Conservation (phyloP, 2,888 invertebrate genomes). For the Incurvaria masculella region DNA sequence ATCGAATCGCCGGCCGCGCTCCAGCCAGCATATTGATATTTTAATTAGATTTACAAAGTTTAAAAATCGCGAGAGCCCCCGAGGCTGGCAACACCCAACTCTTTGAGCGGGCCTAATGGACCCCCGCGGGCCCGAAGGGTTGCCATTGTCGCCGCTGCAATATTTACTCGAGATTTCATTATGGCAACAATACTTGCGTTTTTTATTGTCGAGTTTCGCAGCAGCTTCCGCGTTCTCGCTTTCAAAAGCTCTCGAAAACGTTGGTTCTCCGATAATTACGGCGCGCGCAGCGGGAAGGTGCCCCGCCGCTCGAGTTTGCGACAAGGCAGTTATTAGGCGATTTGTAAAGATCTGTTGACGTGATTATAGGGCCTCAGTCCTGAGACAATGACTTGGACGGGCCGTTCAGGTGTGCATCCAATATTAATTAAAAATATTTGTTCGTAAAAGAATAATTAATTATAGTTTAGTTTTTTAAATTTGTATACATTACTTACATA, state of each 20-base stretch:
- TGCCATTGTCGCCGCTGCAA: conserved; percentile 51
- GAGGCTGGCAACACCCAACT: conserved; percentile 47
- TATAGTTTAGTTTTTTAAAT: too few species aligned
- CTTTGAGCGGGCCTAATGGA: conserved; percentile 53
- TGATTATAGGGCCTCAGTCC: not conserved
- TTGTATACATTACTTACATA: too few species aligned
- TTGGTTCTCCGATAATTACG: conserved; percentile 23
- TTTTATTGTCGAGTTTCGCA: conserved; percentile 51
- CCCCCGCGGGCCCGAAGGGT: conserved; percentile 52
- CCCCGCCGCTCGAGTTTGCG: not conserved
- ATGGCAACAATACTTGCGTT: conserved; percentile 52
- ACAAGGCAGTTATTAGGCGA: not conserved
- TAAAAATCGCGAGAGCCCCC: conserved; percentile 23
- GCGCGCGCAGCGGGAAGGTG: not conserved
- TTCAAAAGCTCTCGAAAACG: conserved; percentile 48
- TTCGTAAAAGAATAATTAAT: too few species aligned
- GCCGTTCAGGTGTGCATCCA: not conserved
- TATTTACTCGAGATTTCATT: conserved; percentile 57
- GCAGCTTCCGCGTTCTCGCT: conserved; percentile 57
- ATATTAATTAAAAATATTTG: too few species aligned
- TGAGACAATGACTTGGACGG: not conserved
- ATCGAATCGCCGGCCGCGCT: conserved; percentile 51
- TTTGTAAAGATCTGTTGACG: not conserved
- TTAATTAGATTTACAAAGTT: conserved; percentile 57
- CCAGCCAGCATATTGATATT: conserved; percentile 54